Evolutionary conservation across 1,140 invertebrate species (phyloP), one percentile per base, ranked within the genome.

Genomic region (Himalopsyche phryganea): DNA sequence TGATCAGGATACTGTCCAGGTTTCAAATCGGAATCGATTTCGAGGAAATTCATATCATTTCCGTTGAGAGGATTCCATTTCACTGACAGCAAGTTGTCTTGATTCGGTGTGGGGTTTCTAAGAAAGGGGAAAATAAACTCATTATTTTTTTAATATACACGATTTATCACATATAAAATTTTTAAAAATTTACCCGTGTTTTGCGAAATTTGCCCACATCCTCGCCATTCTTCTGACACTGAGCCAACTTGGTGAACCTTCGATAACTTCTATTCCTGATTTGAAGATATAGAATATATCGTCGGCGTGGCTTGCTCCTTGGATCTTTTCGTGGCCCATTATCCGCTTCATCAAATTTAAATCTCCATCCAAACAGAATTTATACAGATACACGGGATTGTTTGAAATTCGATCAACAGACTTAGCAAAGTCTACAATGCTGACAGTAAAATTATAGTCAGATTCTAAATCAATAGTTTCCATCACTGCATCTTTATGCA

Each of bases 151-250:
- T n/a, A n/a, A n/a, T n/a, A n/a, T n/a, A n/a, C n/a, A n/a, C n/a
- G n/a, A n/a, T n/a, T n/a, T n/a, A n/a, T n/a, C n/a, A n/a, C n/a
- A n/a, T n/a, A n/a, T n/a, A n/a, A 28, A 28, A 28, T 28, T 28
- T 28, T 28, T 28, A 28, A 45, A 46, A 23, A 58, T 75, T 77
- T 71, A 88, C 86, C 85, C 81, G 28, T 73, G 78, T 68, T 76
- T 80, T 0, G 87, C 86, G 66, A 90, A 90, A 69, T 88, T 85
- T 0, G 79, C 76, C 86, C 86, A 90, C 17, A 87, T 56, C n/a
- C 70, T 77, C 0, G 85, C 84, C 60, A 89, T 66, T 13, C 61
- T 65, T 60, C 61, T 66, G 5, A 69, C 32, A 52, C 66, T 58
- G 57, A 72, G 69, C 32, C 72, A 28, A 33, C 69, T 69, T 11